phyloP scores from a whole-genome alignment of 2,113 vertebrate genomes.

The Ammodramus savannarum region DNA sequence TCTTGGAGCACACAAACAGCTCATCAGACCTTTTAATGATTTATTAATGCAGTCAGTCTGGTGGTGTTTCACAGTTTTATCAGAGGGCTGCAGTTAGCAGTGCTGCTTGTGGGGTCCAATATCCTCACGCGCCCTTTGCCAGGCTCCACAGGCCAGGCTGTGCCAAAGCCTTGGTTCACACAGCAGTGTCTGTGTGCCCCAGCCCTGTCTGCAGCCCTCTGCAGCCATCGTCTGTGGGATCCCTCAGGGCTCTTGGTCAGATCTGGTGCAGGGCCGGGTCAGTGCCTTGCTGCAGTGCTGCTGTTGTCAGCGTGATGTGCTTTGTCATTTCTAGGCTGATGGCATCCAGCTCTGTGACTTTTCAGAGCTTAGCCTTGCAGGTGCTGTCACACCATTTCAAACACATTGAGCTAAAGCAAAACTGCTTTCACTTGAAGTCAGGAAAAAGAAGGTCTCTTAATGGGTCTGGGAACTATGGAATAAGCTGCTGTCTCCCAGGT shows the following conservation, averaged over 20 bases:
- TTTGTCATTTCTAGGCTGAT: conserved; percentile 27
- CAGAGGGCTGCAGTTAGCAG: background rate
- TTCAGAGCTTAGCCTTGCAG: background rate
- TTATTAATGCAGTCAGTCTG: background rate
- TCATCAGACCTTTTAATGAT: conserved; percentile 8
- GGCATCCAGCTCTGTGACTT: background rate
- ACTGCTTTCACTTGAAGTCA: background rate
- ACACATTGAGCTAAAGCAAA: background rate
- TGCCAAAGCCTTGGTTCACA: background rate
- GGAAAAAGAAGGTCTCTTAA: background rate
- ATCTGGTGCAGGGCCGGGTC: background rate
- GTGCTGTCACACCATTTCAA: background rate
- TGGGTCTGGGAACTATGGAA: background rate
- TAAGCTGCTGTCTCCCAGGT: background rate
- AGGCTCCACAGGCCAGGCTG: background rate
- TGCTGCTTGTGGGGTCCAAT: background rate
- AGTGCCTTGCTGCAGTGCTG: background rate
- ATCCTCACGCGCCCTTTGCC: background rate
- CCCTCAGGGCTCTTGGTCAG: background rate
- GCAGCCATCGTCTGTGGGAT: background rate
- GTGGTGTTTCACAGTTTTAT: background rate
- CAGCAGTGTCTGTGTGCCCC: background rate
- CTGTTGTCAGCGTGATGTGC: background rate
- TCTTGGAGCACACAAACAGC: background rate
- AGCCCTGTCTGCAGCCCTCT: background rate